Percentiles rank a stretch among this genome's conserved stretches.
Conservation (phyloP, 2,797 vertebrate genomes). For the Amazonetta brasiliensis region DNA sequence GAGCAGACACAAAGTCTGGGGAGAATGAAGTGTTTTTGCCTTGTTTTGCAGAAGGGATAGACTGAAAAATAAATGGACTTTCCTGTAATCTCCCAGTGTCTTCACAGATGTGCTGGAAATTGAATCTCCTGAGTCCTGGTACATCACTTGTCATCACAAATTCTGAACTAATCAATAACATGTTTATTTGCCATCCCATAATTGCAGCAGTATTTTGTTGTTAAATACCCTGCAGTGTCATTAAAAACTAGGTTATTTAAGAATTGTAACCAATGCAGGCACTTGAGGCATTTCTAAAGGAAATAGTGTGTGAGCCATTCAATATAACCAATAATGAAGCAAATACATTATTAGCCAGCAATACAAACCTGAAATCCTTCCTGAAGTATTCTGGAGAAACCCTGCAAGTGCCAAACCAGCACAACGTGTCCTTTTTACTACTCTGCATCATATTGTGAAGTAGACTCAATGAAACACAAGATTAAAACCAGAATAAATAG, state of each 20-base stretch:
- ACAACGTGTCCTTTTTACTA: background rate
- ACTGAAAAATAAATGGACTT: background rate
- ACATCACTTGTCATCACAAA: background rate
- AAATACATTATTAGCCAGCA: background rate
- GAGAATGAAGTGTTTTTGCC: background rate
- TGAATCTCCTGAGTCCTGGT: background rate
- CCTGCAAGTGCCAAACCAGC: background rate
- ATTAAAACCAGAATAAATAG: background rate
- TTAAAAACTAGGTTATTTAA: slow-evolving; percentile 59
- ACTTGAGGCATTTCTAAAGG: slow-evolving; percentile 51
- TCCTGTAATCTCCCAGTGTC: background rate
- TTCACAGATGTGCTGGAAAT: background rate
- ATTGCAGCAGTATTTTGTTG: slow-evolving; percentile 47
- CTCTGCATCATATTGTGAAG: background rate
- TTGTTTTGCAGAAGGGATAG: background rate
- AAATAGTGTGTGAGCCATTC: slow-evolving; percentile 19
- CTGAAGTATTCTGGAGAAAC: background rate
- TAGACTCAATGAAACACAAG: background rate
- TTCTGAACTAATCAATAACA: slow-evolving; percentile 5
- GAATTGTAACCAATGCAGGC: slow-evolving; percentile 1
- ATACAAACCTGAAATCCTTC: slow-evolving; percentile 38
- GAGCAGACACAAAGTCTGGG: background rate
- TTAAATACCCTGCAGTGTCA: slow-evolving; percentile 38
- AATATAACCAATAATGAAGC: background rate
- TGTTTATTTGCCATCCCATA: slow-evolving; percentile 34